phyloP scores from a whole-genome alignment of 2,797 vertebrate genomes.

The Anguilla marmorata region DNA sequence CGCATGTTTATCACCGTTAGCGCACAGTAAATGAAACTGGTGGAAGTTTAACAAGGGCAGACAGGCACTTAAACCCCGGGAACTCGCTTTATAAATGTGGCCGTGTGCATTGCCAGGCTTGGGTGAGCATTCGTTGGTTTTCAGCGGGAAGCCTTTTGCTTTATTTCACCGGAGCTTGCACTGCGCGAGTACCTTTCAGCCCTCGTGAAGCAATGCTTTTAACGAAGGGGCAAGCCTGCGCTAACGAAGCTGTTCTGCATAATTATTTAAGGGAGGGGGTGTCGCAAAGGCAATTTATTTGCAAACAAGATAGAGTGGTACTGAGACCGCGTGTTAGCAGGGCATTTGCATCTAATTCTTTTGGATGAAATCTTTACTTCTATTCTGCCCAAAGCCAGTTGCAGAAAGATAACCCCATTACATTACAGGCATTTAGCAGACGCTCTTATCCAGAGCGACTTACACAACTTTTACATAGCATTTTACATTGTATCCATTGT shows the following conservation, averaged over 20 bases:
- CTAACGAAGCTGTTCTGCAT: too few relatives aligned
- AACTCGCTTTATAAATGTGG: not conserved
- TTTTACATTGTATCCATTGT: too few relatives aligned
- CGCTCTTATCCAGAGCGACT: too few relatives aligned
- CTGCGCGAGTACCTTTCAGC: too few relatives aligned
- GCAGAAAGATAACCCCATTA: not conserved
- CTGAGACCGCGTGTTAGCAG: too few relatives aligned
- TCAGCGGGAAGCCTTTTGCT: not conserved
- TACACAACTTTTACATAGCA: too few relatives aligned
- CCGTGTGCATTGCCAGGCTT: not conserved
- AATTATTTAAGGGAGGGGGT: too few relatives aligned
- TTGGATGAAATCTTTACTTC: not conserved
- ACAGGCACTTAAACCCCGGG: not conserved
- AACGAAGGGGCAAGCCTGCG: too few relatives aligned
- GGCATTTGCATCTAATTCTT: not conserved
- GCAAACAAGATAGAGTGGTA: too few relatives aligned
- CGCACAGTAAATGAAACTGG: not conserved
- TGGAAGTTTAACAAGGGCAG: not conserved
- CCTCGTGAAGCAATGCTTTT: too few relatives aligned
- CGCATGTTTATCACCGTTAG: not conserved
- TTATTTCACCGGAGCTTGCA: not conserved
- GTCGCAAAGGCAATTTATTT: too few relatives aligned
- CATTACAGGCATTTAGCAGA: too few relatives aligned
- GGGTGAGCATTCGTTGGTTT: not conserved
- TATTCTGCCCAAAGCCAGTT: not conserved